These are phyloP conservation scores for Parauchenoglanis ngamensis DNA, from an alignment of 2,797 vertebrate species.

Conservation along the genomic window DNA sequence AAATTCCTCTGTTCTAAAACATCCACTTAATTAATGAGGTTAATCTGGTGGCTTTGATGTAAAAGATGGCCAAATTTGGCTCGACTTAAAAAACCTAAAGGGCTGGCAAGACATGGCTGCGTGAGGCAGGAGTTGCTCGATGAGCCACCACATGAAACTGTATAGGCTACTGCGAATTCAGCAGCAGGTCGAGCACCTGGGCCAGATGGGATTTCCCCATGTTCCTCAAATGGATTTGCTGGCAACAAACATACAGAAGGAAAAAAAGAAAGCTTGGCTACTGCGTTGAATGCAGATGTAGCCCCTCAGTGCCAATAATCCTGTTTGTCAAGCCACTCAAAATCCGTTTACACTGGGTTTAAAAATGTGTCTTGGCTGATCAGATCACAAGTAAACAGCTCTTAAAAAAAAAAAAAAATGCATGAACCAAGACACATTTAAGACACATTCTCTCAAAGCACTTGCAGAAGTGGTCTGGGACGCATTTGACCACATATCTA, in stretches of 20 bases:
- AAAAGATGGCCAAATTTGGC: not conserved
- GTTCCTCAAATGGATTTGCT: conserved; percentile 10
- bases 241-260: not conserved
- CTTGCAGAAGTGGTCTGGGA: no score
- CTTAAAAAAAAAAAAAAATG: not conserved
- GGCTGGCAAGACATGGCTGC: not conserved
- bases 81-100: not conserved
- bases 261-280: not conserved
- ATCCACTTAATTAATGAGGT: not conserved
- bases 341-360: no score
- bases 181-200: not conserved
- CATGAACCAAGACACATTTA: no score
- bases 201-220: not conserved
- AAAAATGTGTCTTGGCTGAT: no score
- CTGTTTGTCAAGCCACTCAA: not conserved
- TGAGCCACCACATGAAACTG: not conserved
- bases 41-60: not conserved
- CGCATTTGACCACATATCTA: no score
- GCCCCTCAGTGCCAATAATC: not conserved
- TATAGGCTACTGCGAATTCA: no score
- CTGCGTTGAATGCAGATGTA: not conserved
- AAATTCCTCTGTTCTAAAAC: not conserved
- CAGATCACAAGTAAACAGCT: no score
- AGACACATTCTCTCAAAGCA: no score
- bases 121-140: no score